Conservation (phyloP, 2,888 invertebrate genomes). For the Galerucella pusilla region DNA sequence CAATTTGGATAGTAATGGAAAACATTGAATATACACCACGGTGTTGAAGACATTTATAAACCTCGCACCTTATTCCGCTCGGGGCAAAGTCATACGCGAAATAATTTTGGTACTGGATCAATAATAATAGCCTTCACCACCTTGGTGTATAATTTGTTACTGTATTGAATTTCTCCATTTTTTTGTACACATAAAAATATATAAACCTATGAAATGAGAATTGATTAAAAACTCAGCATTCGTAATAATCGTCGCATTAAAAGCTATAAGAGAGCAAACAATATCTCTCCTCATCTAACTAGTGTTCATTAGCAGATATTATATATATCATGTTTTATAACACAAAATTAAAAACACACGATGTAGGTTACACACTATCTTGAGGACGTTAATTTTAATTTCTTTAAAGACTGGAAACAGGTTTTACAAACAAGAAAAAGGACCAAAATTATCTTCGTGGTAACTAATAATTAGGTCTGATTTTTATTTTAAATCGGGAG, state of each 20-base stretch:
- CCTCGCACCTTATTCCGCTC: no score
- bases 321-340: conserved; percentile 31
- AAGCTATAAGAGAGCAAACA: conserved; percentile 9
- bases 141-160: no score
- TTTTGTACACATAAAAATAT: no score
- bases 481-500: conserved; percentile 42
- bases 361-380: conserved; percentile 38
- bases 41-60: no score
- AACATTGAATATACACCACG: no score
- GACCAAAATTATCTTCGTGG: conserved; percentile 40
- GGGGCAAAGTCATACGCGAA: no score
- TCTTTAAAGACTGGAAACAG: conserved; percentile 39
- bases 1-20: no score
- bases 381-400: conserved; percentile 40
- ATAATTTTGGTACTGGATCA: no score
- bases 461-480: conserved; percentile 41
- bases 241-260: background rate
- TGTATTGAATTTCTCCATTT: no score
- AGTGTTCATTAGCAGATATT: conserved; percentile 37
- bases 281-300: background rate
- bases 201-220: background rate
- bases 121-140: no score
- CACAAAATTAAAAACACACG: conserved; percentile 39
- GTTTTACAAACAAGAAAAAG: conserved; percentile 41
- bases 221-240: background rate